Conservation (phyloP, 2,113 vertebrate genomes). For the Lophius piscatorius region DNA sequence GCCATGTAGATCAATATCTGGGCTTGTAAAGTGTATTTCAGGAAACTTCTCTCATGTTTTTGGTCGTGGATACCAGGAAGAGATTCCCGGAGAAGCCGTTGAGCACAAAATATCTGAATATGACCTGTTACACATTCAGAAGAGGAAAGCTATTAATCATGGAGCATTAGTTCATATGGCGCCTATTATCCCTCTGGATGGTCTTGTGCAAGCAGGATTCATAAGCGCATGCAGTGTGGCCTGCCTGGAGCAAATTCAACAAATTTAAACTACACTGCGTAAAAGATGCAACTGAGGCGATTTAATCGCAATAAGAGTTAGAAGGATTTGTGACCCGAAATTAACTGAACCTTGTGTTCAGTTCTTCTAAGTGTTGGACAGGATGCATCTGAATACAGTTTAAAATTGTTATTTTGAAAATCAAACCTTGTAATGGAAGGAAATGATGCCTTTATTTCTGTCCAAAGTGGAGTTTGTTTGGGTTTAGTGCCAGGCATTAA, state of each 20-base stretch:
- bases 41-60: not conserved
- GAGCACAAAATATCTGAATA: slow-evolving; percentile 32
- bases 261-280: slow-evolving; percentile 29
- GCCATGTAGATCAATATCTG: not conserved
- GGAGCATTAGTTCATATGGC: slow-evolving; percentile 36
- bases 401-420: too few species aligned
- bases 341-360: too few species aligned
- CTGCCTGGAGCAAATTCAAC: slow-evolving; percentile 31
- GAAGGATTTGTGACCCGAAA: too few species aligned
- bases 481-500: too few species aligned
- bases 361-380: too few species aligned
- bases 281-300: not conserved
- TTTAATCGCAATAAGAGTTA: too few species aligned
- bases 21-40: slow-evolving; percentile 1
- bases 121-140: slow-evolving; percentile 33
- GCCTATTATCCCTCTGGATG: slow-evolving; percentile 54
- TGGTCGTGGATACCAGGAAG: slow-evolving; percentile 1
- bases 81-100: slow-evolving; percentile 25
- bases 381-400: too few species aligned
- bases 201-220: slow-evolving; percentile 49
- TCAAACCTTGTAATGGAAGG: too few species aligned
- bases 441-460: too few species aligned
- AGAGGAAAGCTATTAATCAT: slow-evolving; percentile 49
- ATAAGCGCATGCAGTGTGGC: slow-evolving; percentile 29
- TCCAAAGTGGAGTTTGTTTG: too few species aligned